Base-by-base conservation (phyloP, 2,888 invertebrate species). In the Cephus spinipes region DNA sequence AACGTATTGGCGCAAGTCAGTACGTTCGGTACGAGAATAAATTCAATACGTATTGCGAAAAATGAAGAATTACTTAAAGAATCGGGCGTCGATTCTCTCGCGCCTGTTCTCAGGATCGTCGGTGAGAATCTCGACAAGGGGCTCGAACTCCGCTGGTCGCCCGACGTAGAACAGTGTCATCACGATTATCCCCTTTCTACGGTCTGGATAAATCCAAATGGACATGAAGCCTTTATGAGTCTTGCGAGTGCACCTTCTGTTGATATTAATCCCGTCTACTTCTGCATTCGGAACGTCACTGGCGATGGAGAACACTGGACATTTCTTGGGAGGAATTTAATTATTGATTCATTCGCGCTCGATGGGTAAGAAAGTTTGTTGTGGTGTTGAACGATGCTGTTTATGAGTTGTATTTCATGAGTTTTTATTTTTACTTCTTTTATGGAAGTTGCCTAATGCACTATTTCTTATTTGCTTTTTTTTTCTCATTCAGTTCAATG, bases 251-350 rank as follows among this genome's bases (percentile, higher is more conserved):
- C 40, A 40, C 40, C 40, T 40, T 4, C 40, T 40, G 40, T 15
- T 40, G 40, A 15, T 15, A 15, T 40, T 40, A 40, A 40, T 40
- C 40, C 15, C 4, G 79, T 90, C 83, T 90, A n/a, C 87, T 88
- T 90, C 82, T 90, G 90, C 83, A 82, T 84, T 82, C 82, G 81
- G 81, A 82, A 77, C 81, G 81, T 80, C 80, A 35, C 68, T 33
- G 31, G 69, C 68, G 69, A 76, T 55, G 83, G 81, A 69, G 84
- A 81, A 79, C 80, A 79, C 81, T 89, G 87, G 88, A 83, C 77
- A 77, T 87, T 86, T 83, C 87, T 89, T 77, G 89, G 89, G 78
- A 80, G 80, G 75, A 84, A 85, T 76, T 84, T 87, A 77, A 81
- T 85, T 73, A 79, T 88, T 36, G 81, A 80, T 74, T 79, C 81